These are phyloP conservation scores for Iguana delicatissima DNA, from an alignment of 2,797 vertebrate species.

Conservation along the genomic window DNA sequence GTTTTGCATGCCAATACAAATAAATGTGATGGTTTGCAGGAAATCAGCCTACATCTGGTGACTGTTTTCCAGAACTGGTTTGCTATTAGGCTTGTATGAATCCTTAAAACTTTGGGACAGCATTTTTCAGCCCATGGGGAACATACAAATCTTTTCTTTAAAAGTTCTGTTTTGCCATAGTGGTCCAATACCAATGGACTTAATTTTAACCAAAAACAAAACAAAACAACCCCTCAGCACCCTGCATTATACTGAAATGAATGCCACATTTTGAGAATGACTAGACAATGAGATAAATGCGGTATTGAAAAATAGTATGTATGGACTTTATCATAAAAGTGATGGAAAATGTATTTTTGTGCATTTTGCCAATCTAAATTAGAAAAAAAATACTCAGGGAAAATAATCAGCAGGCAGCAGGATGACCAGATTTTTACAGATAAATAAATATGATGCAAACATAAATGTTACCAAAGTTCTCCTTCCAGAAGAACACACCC, in stretches of 20 bases:
- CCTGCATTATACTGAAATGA: constrained; percentile 24
- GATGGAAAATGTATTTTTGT: background rate
- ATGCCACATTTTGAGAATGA: constrained; percentile 21
- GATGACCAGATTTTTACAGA: background rate
- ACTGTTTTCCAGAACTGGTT: background rate
- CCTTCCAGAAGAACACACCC: background rate
- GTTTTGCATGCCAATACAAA: background rate
- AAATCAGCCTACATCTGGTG: background rate
- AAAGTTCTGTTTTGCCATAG: background rate
- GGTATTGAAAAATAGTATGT: background rate
- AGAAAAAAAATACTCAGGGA: background rate
- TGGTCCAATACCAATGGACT: background rate
- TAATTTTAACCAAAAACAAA: constrained; percentile 22
- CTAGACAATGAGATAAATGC: constrained; percentile 2
- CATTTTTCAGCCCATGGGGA: background rate
- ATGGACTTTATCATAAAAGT: background rate
- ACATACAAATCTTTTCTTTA: too few relatives aligned
- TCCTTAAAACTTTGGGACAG: background rate
- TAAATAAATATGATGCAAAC: background rate
- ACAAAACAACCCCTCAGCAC: background rate
- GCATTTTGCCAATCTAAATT: background rate
- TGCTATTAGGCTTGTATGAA: background rate
- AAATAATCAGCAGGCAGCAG: background rate
- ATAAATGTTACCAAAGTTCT: background rate
- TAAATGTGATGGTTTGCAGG: background rate